Conservation (phyloP, 2,113 vertebrate species). For the Nycticryphes semicollaris region DNA sequence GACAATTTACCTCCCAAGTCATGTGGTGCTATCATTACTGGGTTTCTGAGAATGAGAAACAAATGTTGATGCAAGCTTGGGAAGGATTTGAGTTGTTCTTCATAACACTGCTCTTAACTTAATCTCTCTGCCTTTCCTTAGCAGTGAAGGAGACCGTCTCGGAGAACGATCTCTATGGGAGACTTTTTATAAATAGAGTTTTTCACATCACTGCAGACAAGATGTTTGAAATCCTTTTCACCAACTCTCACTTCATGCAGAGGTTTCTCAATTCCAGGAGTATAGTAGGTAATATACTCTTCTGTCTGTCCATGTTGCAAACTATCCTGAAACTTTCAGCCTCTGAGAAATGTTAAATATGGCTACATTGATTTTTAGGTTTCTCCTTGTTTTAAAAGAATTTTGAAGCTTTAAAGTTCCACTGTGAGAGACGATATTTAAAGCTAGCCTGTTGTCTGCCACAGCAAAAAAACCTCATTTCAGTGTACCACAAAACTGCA, state of each 20-base stretch:
- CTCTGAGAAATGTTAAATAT: neutral
- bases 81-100: neutral
- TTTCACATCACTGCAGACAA: slow-evolving; percentile 90
- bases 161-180: slow-evolving; percentile 81
- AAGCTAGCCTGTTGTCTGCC: neutral
- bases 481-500: neutral
- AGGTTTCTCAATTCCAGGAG: slow-evolving; percentile 85
- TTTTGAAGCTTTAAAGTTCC: neutral
- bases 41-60: neutral
- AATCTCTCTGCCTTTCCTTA: slow-evolving; percentile 35
- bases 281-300: slow-evolving; percentile 82
- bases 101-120: neutral
- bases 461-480: neutral
- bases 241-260: slow-evolving; percentile 86
- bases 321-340: neutral
- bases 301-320: neutral
- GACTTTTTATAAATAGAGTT: slow-evolving; percentile 87
- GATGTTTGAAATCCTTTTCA: slow-evolving; percentile 96
- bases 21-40: neutral
- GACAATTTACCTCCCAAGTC: neutral
- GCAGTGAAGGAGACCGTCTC: slow-evolving; percentile 78
- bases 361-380: neutral
- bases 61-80: neutral
- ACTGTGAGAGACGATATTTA: neutral
- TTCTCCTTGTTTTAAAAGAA: neutral